Conservation (phyloP, 2,888 invertebrate genomes). For the Ochropacha duplaris region DNA sequence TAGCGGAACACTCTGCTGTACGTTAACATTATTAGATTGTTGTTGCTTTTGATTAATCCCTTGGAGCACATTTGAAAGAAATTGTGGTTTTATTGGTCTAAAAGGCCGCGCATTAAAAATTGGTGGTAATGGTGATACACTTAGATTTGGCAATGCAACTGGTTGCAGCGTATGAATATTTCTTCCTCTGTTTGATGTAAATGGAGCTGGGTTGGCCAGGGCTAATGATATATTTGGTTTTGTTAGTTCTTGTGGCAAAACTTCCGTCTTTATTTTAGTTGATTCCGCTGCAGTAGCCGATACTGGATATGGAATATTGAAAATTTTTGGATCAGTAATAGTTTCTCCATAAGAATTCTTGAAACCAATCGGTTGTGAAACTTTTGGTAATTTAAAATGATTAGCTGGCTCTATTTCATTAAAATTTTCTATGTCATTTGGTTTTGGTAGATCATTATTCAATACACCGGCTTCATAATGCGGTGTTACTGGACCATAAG, state of each 20-base stretch:
- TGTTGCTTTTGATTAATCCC: constrained; percentile 60
- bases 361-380: constrained; percentile 60
- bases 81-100: constrained; percentile 51
- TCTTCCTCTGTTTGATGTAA: constrained; percentile 69
- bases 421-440: constrained; percentile 50
- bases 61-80: constrained; percentile 48
- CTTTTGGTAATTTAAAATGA: constrained; percentile 64
- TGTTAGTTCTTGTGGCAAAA: constrained; percentile 48
- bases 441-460: constrained; percentile 52
- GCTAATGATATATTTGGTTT: constrained; percentile 62
- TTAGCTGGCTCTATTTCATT: constrained; percentile 42
- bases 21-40: constrained; percentile 68
- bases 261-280: constrained; percentile 66
- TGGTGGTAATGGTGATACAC: constrained; percentile 84
- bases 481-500: constrained; percentile 44
- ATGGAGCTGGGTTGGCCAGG: constrained; percentile 71
- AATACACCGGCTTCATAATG: constrained; percentile 45
- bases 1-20: constrained; percentile 86
- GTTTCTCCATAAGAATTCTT: constrained; percentile 76
- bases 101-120: constrained; percentile 85
- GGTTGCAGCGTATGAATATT: constrained; percentile 80
- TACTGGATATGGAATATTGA: constrained; percentile 62
- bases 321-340: constrained; percentile 55
- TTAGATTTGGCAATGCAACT: constrained; percentile 86
- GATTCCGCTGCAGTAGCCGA: constrained; percentile 72